Percentiles rank a stretch among this genome's conserved stretches.
Conservation (phyloP, 2,113 vertebrate species). For the Etheostoma cragini region DNA sequence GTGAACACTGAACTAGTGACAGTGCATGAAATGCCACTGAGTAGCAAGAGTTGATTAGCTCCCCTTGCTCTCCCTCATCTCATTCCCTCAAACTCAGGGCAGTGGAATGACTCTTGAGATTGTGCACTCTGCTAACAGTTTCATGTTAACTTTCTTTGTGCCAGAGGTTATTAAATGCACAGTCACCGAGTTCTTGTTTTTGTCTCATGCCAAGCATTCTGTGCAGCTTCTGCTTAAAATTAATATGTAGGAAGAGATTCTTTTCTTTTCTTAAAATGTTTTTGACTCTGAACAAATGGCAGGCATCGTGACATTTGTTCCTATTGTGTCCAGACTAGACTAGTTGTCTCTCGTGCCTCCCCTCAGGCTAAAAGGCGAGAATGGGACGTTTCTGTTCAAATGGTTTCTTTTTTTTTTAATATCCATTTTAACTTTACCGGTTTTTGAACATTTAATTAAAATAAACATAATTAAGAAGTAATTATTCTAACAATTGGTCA, state of each 20-base stretch:
- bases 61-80: slow-evolving; percentile 53
- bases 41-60: slow-evolving; percentile 70
- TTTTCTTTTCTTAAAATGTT: slow-evolving; percentile 4
- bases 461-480: neutral
- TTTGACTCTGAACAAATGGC: slow-evolving; percentile 12
- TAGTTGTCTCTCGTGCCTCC: neutral
- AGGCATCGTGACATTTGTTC: neutral
- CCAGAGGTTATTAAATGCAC: slow-evolving; percentile 62
- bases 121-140: slow-evolving; percentile 46
- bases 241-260: neutral
- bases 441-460: neutral
- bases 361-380: neutral
- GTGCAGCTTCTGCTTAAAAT: slow-evolving; percentile 4
- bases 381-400: too few relatives aligned
- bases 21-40: slow-evolving; percentile 63
- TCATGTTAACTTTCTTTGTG: slow-evolving; percentile 60
- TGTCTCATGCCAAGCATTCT: slow-evolving; percentile 16
- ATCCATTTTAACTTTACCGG: neutral
- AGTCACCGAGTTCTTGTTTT: slow-evolving; percentile 17
- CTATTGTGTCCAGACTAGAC: neutral
- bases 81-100: slow-evolving; percentile 55
- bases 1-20: slow-evolving; percentile 48
- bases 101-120: slow-evolving; percentile 56
- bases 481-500: neutral
- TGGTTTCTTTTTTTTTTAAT: neutral